phyloP scores from a whole-genome alignment of 2,888 invertebrate genomes.

The Eulithis testata region DNA sequence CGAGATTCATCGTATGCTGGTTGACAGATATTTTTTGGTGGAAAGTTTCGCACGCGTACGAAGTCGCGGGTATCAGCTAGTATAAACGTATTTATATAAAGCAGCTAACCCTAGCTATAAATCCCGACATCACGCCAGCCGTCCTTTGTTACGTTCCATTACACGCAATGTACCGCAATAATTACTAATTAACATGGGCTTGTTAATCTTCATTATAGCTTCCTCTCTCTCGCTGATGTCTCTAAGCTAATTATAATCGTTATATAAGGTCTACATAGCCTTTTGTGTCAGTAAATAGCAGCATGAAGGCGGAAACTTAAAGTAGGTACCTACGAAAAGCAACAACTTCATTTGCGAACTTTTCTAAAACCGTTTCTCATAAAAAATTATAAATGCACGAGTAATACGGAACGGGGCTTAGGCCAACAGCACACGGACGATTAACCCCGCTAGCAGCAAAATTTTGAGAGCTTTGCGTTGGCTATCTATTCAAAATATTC shows the following conservation, averaged over 20 bases:
- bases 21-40: no score
- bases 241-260: conserved; percentile 13
- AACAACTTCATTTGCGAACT: no score
- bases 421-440: conserved; percentile 34
- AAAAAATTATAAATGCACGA: conserved; percentile 19
- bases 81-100: conserved; percentile 5
- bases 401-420: conserved; percentile 25
- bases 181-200: conserved; percentile 34
- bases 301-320: no score
- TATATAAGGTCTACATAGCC: not conserved
- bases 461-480: conserved; percentile 23
- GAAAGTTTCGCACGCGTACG: no score
- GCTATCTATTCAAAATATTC: conserved; percentile 20
- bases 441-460: conserved; percentile 34
- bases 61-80: no score
- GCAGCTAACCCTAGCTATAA: conserved; percentile 33
- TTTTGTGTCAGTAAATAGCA: not conserved
- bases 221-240: conserved; percentile 31
- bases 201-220: conserved; percentile 39
- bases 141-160: conserved; percentile 31
- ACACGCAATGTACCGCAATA: conserved; percentile 22
- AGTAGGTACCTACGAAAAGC: no score
- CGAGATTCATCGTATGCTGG: no score
- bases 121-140: conserved; percentile 28
- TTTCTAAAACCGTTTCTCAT: not conserved